Evolutionary conservation across 2,113 vertebrate species (phyloP).

Genomic region (Nothocercus nigrocapillus): DNA sequence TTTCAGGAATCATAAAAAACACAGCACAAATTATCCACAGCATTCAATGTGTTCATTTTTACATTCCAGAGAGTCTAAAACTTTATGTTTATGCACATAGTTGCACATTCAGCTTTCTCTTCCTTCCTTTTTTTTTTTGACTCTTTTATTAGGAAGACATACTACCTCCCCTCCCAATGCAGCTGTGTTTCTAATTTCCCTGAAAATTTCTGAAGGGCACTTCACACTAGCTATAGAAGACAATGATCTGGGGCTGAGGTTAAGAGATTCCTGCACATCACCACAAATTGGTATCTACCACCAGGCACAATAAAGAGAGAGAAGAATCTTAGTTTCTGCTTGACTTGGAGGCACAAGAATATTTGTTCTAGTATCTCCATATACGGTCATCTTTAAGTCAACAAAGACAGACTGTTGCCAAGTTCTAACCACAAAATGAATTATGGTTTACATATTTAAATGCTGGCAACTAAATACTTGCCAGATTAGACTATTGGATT

Average conservation of each 20-base stretch:
- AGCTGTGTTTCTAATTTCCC: not conserved
- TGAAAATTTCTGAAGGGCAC: not conserved
- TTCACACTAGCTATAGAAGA: not conserved
- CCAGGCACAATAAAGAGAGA: not conserved
- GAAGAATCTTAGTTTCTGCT: not conserved
- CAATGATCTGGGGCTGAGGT: not conserved
- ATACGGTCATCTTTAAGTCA: constrained; percentile 55
- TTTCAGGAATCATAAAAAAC: not conserved
- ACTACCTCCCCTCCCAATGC: not conserved
- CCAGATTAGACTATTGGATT: not conserved
- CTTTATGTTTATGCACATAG: not conserved
- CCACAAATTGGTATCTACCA: not conserved
- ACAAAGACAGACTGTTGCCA: constrained; percentile 38
- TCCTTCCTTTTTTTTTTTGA: not conserved
- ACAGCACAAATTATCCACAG: not conserved
- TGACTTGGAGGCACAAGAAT: not conserved
- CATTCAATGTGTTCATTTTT: not conserved
- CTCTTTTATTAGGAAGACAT: not conserved
- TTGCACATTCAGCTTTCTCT: not conserved
- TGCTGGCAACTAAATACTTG: not conserved
- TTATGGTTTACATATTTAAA: constrained; percentile 34
- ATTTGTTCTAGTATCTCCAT: constrained; percentile 35
- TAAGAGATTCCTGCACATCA: not conserved
- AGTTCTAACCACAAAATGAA: constrained; percentile 41
- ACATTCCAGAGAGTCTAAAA: not conserved